Conservation (phyloP, 2,797 vertebrate genomes). For the Setipinna tenuifilis region DNA sequence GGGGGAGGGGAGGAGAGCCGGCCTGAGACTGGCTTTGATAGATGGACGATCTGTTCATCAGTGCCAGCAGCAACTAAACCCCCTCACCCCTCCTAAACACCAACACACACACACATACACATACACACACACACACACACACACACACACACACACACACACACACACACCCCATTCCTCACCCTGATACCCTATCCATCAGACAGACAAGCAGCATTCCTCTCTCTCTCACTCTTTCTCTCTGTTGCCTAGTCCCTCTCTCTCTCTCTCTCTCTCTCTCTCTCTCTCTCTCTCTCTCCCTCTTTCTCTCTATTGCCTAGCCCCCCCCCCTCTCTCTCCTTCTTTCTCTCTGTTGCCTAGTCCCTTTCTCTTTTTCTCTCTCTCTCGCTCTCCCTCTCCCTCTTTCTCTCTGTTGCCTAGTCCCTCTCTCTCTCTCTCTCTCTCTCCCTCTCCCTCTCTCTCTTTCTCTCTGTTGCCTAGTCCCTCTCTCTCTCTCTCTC, state of each 20-base stretch:
- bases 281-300: too few relatives aligned
- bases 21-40: slow-evolving; percentile 23
- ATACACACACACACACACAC: slow-evolving; percentile 19
- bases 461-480: too few relatives aligned
- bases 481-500: neutral
- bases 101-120: neutral
- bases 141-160: slow-evolving; percentile 10
- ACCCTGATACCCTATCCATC: slow-evolving; percentile 41
- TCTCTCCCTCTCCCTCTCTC: neutral
- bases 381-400: slow-evolving; percentile 25
- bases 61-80: slow-evolving; percentile 33
- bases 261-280: neutral
- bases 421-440: slow-evolving; percentile 11
- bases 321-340: neutral
- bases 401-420: too few relatives aligned
- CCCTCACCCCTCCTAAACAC: slow-evolving; percentile 17
- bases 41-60: slow-evolving; percentile 30
- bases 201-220: slow-evolving; percentile 30
- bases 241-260: neutral
- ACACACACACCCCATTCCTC: slow-evolving; percentile 26
- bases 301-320: neutral
- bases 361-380: neutral
- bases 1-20: neutral
- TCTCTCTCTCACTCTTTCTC: slow-evolving; percentile 11
- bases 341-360: neutral